Percentiles rank a stretch among this genome's conserved stretches.
Conservation (phyloP, 2,888 invertebrate species). For the Apotomis capreana region DNA sequence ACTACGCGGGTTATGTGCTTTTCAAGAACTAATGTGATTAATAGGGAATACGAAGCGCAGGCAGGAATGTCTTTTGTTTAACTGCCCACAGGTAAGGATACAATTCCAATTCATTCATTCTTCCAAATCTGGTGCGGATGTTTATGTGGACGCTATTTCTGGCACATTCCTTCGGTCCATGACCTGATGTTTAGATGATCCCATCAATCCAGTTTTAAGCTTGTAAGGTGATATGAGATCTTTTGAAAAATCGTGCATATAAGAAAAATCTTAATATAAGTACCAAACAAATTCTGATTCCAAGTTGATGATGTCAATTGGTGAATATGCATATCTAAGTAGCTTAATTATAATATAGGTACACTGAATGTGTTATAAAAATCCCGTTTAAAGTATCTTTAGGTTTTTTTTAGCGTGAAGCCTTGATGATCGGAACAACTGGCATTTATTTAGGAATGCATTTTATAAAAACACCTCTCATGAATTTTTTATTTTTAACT, state of each 20-base stretch:
- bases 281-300: no score
- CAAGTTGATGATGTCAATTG: no score
- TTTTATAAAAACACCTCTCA: slow-evolving; percentile 7
- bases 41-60: background rate
- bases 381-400: background rate
- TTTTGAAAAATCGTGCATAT: no score
- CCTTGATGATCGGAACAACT: slow-evolving; percentile 16
- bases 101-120: slow-evolving; percentile 14
- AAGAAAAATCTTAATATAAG: no score
- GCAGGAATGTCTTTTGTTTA: background rate
- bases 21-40: background rate
- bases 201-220: slow-evolving; percentile 19
- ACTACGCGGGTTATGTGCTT: background rate
- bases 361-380: background rate
- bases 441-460: slow-evolving; percentile 12
- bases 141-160: slow-evolving; percentile 25
- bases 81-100: slow-evolving; percentile 1
- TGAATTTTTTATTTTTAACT: no score
- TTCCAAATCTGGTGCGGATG: slow-evolving; percentile 11
- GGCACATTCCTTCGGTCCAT: slow-evolving; percentile 24
- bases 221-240: slow-evolving; percentile 14
- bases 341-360: no score
- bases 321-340: no score
- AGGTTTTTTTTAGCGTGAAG: background rate
- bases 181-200: slow-evolving; percentile 18